Percentiles rank a stretch among this genome's conserved stretches.
These are phyloP conservation scores for Leptosomus discolor DNA, from an alignment of 2,113 vertebrate species.

Conservation along the genomic window DNA sequence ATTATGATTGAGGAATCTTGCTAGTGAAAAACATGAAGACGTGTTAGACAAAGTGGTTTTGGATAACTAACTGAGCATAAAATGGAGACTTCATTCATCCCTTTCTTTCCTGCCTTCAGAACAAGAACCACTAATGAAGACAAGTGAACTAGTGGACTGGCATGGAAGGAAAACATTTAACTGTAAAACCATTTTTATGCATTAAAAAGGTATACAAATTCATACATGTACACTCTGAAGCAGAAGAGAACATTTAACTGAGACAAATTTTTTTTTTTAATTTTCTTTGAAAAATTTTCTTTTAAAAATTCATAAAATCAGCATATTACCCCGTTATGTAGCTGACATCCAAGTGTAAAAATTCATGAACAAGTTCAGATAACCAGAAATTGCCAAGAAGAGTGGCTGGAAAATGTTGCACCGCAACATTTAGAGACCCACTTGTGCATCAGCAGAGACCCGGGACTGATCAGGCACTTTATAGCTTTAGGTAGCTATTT, in stretches of 20 bases:
- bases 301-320: not conserved
- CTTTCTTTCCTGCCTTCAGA: not conserved
- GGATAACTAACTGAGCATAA: not conserved
- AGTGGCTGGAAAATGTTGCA: not conserved
- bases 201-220: not conserved
- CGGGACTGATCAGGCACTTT: not conserved
- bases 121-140: not conserved
- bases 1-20: not conserved
- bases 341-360: not conserved
- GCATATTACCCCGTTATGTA: not conserved
- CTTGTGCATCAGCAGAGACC: not conserved
- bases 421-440: not conserved
- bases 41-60: not conserved
- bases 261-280: not conserved
- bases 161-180: not conserved
- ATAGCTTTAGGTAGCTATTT: not conserved
- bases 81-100: not conserved
- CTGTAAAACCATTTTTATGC: not conserved
- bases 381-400: not conserved
- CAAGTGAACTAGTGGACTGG: not conserved
- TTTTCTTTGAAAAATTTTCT: too few relatives aligned
- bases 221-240: not conserved
- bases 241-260: not conserved
- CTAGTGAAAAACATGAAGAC: not conserved
- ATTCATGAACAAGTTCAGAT: not conserved